Evolutionary conservation across 2,888 invertebrate genomes (phyloP).

Genomic region (Achlya flavicornis): DNA sequence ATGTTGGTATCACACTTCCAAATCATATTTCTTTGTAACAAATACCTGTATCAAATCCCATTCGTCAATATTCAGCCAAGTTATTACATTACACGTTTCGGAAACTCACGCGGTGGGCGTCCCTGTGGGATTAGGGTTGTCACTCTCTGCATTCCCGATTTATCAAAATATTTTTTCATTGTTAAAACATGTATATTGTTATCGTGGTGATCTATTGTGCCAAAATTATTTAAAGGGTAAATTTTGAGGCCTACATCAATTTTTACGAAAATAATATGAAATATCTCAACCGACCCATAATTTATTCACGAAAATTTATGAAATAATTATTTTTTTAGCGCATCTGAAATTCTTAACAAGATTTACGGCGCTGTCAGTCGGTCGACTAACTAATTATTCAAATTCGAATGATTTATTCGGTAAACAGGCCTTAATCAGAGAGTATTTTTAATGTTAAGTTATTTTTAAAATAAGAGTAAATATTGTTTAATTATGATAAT

Average conservation of each 20-base stretch:
- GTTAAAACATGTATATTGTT: not conserved
- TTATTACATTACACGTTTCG: slow-evolving; percentile 41
- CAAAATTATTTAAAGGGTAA: not conserved
- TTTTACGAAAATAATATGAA: not conserved
- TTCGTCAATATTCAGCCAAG: slow-evolving; percentile 44
- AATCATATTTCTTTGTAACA: slow-evolving; percentile 16
- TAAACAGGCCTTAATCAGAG: not conserved
- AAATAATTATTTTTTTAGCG: not conserved
- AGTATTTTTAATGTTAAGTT: not conserved
- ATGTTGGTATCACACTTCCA: not conserved
- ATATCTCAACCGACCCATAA: not conserved
- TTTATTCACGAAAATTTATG: not conserved
- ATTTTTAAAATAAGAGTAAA: not conserved
- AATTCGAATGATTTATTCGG: slow-evolving; percentile 13
- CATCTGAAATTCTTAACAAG: slow-evolving; percentile 7
- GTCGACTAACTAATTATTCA: slow-evolving; percentile 14
- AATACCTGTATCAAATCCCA: slow-evolving; percentile 27
- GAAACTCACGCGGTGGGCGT: slow-evolving; percentile 10
- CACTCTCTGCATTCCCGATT: slow-evolving; percentile 7
- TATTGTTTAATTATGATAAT: not conserved
- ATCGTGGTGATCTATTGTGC: not conserved
- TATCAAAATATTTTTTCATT: slow-evolving; percentile 1
- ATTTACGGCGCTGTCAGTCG: slow-evolving; percentile 12
- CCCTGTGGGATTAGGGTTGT: slow-evolving; percentile 10
- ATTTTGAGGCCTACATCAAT: not conserved